A percentile compares a stretch with the other conserved stretches of the same genome.
phyloP scores from a whole-genome alignment of 2,888 invertebrate species.

The Lamellibrachia satsuma region DNA sequence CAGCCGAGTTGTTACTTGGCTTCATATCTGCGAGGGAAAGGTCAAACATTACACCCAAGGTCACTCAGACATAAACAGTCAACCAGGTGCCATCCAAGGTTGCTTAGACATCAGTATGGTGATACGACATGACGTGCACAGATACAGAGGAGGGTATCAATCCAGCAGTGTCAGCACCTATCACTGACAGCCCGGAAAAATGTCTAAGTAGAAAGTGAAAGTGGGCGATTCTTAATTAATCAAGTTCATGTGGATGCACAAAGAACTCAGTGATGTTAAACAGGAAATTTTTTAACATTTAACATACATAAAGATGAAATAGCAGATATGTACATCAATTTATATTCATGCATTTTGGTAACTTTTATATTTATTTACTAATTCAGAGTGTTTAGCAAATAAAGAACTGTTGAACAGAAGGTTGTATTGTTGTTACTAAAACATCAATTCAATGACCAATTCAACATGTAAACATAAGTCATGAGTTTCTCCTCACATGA shows the following conservation, averaged over 20 bases:
- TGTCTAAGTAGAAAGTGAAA: background rate
- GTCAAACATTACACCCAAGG: background rate
- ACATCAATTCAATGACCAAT: background rate
- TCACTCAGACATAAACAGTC: background rate
- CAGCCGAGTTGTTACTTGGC: background rate
- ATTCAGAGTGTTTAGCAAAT: background rate
- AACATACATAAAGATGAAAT: background rate
- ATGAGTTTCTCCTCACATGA: background rate
- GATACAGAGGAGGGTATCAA: background rate
- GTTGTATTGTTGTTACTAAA: background rate
- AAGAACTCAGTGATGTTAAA: background rate
- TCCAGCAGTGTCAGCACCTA: background rate
- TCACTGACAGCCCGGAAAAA: background rate
- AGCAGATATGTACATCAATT: background rate
- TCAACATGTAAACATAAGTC: background rate
- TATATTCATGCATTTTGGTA: background rate
- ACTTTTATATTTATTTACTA: background rate
- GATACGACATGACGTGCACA: background rate
- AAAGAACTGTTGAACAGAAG: background rate
- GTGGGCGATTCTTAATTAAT: background rate
- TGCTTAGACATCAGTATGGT: background rate
- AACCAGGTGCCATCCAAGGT: background rate
- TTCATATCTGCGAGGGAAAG: background rate
- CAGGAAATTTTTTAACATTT: background rate
- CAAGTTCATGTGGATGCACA: background rate